Percentiles rank a stretch among this genome's conserved stretches.
phyloP scores from a whole-genome alignment of 1,140 invertebrate species.

The Brachionus sp. region DNA sequence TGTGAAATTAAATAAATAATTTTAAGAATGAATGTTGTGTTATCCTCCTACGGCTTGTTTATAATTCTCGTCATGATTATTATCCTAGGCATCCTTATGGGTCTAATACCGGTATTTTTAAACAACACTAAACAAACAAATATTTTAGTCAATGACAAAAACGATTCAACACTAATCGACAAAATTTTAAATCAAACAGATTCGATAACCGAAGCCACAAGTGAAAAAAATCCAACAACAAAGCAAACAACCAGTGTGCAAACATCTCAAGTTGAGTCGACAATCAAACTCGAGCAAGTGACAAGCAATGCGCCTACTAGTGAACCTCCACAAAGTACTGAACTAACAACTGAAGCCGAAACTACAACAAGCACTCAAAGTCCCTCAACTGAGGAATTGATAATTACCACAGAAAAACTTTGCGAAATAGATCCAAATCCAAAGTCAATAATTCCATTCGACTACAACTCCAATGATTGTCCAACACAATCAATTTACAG shows the following conservation, averaged over 20 bases:
- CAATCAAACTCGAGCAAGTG: background rate
- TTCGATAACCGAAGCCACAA: background rate
- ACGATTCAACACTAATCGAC: background rate
- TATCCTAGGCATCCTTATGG: background rate
- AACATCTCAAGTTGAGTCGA: background rate
- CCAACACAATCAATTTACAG: conserved; percentile 25
- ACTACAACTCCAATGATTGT: conserved; percentile 3
- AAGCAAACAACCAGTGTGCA: background rate
- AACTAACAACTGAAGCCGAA: background rate
- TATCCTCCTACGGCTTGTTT: conserved; percentile 2
- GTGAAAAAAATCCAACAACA: background rate
- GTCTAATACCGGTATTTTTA: conserved; percentile 31
- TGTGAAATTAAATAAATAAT: background rate
- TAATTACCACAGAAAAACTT: background rate
- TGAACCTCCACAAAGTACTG: background rate
- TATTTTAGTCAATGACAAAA: background rate
- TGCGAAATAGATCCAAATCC: background rate
- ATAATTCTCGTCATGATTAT: background rate
- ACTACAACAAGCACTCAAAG: background rate
- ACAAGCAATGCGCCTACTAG: background rate
- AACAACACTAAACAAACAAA: conserved; percentile 17
- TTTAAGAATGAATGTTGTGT: background rate
- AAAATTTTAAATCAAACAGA: background rate
- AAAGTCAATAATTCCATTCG: background rate
- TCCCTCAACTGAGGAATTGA: background rate